Evolutionary conservation across 2,888 invertebrate species (phyloP), one percentile per base, ranked within the genome.

Genomic region (Apamea monoglypha): DNA sequence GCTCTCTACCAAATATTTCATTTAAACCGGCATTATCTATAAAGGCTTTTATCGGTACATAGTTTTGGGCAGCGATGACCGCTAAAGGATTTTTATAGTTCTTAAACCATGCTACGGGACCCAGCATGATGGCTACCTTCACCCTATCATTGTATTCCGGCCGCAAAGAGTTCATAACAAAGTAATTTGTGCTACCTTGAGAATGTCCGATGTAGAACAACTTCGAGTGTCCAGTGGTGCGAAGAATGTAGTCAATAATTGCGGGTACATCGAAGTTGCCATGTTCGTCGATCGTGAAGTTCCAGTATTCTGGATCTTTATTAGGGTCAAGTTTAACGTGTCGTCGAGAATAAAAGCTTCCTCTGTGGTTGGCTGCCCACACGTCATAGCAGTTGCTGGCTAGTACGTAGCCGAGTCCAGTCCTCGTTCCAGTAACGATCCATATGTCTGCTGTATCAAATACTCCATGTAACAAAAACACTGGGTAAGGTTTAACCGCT

Each of bases 171-270:
- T 95, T 92, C 95, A 97, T 96, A 0, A 97, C 97, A 84, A 96
- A 97, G 88, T 97, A 97, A 64, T 94, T 90, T 0, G 97, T 97
- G 0, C 97, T 97, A 40, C 98, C 98, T 93, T 97, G 97, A 14
- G 98, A 98, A 91, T 98, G 98, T 2, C 98, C 98, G 14, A 98
- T 94, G 91, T 98, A 98, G 88, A 97, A 97, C 1, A 98, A 85
- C 78, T 97, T 95, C 0, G 96, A 86, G 63, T 96, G 94, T 3
- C 97, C 96, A 0, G 98, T 98, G 10, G 81, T 73, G 1, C 86
- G 74, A 2, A 95, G 82, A 25, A 96, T 90, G 74, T 93, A 93
- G 85, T 96, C 95, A 12, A 95, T 97, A 92, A 97, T 97, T 0
- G 98, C 97, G 14, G 98, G 98, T 2, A 98, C 81, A 92, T 99